These are phyloP conservation scores for Tetrax tetrax DNA, from an alignment of 2,113 vertebrate genomes.

Conservation along the genomic window DNA sequence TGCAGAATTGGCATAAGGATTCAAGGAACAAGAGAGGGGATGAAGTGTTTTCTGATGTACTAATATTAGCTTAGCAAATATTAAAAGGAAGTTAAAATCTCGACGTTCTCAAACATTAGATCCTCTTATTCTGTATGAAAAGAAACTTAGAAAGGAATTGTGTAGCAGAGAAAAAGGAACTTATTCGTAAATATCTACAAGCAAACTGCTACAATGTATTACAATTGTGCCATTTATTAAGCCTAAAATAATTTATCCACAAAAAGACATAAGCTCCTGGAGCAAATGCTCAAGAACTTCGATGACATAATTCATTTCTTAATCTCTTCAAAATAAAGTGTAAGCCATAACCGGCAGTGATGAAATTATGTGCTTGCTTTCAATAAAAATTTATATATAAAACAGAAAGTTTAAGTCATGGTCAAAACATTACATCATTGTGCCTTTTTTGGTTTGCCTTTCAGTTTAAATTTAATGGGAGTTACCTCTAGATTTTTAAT, in stretches of 20 bases:
- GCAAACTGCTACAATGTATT: not conserved
- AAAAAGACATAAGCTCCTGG: not conserved
- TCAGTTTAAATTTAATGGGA: not conserved
- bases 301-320: not conserved
- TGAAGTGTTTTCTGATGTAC: not conserved
- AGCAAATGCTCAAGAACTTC: not conserved
- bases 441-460: not conserved
- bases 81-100: not conserved
- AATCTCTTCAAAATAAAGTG: not conserved
- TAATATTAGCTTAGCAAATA: not conserved
- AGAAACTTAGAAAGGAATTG: not conserved
- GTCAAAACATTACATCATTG: not conserved
- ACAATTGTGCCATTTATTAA: not conserved
- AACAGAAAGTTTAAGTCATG: not conserved
- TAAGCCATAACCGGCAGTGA: not conserved
- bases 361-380: not conserved
- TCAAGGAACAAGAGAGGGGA: not conserved
- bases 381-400: not conserved
- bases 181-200: not conserved
- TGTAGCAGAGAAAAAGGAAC: not conserved
- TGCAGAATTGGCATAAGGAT: not conserved
- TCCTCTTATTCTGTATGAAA: not conserved
- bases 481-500: not conserved
- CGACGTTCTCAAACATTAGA: not conserved
- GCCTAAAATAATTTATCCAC: not conserved